These are phyloP conservation scores for Poecilia velifera DNA, from an alignment of 2,797 vertebrate species.

Conservation along the genomic window DNA sequence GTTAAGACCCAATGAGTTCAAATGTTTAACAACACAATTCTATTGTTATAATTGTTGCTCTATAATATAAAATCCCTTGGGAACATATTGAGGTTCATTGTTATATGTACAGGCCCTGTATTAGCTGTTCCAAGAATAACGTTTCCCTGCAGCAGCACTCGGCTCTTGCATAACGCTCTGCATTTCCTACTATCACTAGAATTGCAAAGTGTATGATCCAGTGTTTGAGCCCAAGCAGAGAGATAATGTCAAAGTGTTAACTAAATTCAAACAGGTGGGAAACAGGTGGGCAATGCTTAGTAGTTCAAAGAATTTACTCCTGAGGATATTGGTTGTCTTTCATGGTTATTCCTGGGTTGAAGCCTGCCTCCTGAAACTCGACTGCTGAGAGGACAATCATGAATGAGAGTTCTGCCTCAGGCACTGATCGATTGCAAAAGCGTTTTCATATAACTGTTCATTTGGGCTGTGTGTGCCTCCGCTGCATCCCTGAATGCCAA, in stretches of 20 bases:
- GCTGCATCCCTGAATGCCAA: conserved; percentile 66
- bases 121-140: neutral
- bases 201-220: conserved; percentile 6
- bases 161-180: neutral
- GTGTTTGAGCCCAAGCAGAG: conserved; percentile 27
- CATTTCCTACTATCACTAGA: conserved; percentile 2
- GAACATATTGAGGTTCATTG: neutral
- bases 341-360: conserved; percentile 60
- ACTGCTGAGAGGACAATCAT: conserved; percentile 75
- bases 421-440: conserved; percentile 74
- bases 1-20: neutral
- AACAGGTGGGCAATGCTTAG: conserved; percentile 49
- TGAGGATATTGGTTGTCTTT: conserved; percentile 67
- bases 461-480: conserved; percentile 65
- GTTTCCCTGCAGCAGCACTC: neutral
- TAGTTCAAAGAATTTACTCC: conserved; percentile 50
- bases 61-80: neutral
- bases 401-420: conserved; percentile 77
- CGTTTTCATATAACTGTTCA: conserved; percentile 77
- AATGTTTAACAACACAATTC: neutral
- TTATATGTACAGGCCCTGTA: neutral
- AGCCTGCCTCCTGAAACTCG: conserved; percentile 65
- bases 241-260: conserved; percentile 47
- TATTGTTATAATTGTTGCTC: neutral
- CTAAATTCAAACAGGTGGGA: conserved; percentile 49